Base-by-base conservation (phyloP, 2,888 invertebrate species). In the Thyatira batis region DNA sequence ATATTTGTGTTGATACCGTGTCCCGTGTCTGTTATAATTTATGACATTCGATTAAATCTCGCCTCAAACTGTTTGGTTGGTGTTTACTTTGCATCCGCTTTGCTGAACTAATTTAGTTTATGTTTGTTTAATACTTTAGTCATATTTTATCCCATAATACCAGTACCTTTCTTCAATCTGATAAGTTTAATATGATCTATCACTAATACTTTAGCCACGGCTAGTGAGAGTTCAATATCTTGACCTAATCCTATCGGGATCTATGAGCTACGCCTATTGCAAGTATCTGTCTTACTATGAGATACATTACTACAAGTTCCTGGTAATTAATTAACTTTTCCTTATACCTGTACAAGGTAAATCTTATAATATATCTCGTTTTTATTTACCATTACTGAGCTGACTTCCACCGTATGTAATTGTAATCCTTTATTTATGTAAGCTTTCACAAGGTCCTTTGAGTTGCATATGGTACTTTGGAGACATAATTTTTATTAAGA, bases 181-280 rank as follows among this genome's bases (percentile, higher is more conserved):
- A 8, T 39, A 17, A 8, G 6, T 17, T 39, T 17, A 39, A 17
- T 39, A n/a, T 11, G 17, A 39, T 39, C 13, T 39, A 17, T 39
- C n/a, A 4, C 23, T 20, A 23, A 25, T 27, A 48, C 17, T 27
- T 27, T 48, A 45, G n/a, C n/a, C n/a, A 45, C 23, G 45, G 25
- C 10, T 20, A 20, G 48, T 9, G 20, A 25, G 9, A n/a, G 52
- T 52, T 58, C 55, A 62, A 57, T 57, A 55, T 54, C 56, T 54
- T 63, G 55, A 66, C 58, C 55, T 57, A 65, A 61, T 67, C 52
- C 54, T 65, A 73, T 69, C 56, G 59, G 74, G 69, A 76, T 70
- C 69, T 77, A 30, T 39, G 20, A 23, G 52, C 52, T 49, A 60
- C 58, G 50, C 55, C 49, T 54, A 61, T 55, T 64, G 54, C 52